Evolutionary conservation across 2,113 vertebrate genomes (phyloP).

Genomic region (Upupa epops): DNA sequence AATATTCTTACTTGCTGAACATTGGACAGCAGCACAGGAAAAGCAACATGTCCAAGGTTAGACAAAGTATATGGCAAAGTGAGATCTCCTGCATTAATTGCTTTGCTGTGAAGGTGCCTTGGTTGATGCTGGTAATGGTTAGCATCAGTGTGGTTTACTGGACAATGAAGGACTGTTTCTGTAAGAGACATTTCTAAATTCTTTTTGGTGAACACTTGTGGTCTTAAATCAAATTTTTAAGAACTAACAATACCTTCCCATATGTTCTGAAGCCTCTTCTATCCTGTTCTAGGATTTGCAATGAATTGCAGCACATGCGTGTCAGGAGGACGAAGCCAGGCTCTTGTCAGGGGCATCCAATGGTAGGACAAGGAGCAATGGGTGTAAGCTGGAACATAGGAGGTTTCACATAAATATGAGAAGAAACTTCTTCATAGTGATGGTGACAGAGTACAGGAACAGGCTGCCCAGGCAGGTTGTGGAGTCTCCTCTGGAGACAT

Average conservation of each 20-base stretch:
- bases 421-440: too few relatives aligned
- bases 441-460: too few relatives aligned
- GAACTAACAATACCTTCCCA: background rate
- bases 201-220: background rate
- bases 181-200: background rate
- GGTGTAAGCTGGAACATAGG: too few relatives aligned
- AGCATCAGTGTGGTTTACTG: background rate
- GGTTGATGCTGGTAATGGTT: too few relatives aligned
- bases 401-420: too few relatives aligned
- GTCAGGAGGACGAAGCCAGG: too few relatives aligned
- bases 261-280: background rate
- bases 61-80: background rate
- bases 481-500: too few relatives aligned
- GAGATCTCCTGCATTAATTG: background rate
- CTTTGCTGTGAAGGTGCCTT: too few relatives aligned
- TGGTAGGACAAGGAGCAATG: too few relatives aligned
- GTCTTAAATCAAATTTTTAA: background rate
- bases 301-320: too few relatives aligned
- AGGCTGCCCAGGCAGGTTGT: too few relatives aligned
- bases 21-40: background rate
- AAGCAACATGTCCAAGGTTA: background rate
- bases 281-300: background rate
- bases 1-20: background rate
- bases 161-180: background rate
- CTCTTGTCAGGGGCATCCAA: too few relatives aligned